Evolutionary conservation across 2,113 vertebrate species (phyloP), one percentile per base, ranked within the genome.

Genomic region (Myotis brandtii): DNA sequence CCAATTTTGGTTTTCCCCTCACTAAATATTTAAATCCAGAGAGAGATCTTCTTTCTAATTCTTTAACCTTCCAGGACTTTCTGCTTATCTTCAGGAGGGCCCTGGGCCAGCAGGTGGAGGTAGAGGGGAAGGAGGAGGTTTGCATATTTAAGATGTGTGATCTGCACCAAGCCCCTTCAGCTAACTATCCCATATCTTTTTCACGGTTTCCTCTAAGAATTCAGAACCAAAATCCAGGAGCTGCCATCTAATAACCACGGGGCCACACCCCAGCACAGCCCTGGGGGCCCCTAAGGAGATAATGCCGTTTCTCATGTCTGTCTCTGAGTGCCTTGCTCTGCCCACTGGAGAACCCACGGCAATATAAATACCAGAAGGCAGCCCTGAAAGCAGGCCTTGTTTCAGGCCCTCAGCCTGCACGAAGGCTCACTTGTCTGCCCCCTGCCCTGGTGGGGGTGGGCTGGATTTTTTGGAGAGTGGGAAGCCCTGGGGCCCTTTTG

Each of bases 321-420:
- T 67, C 73, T 46, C 27, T n/a, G n/a, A 62, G 52, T 0, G 62
- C 59, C 27, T 87, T 70, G 56, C 84, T 81, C 40, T 81, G 89
- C 52, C 90, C 95, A 82, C 85, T 5, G 37, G 34, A 62, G 62
- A 92, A 2, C 90, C 96, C 88, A 95, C 37, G 0, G 85, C 56
- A 30, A 46, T 18, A 40, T 40, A 89, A 66, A 96, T 97, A 84
- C 82, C 97, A 98, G 90, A 73, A 37, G 77, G 82, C 86, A 32
- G 52, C 50, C 70, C 80, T 97, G 97, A 97, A 97, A 97, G 96
- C 86, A 6, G 48, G 83, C 89, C 89, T 97, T 98, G 96, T 98
- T 73, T 77, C 70, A 12, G 34, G 75, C 66, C 20, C 80, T 67
- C 3, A 21, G 11, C 8, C 14, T 13, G 7, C 82, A 1, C 0